A percentile compares a stretch with the other conserved stretches of the same genome.
phyloP scores from a whole-genome alignment of 2,113 vertebrate genomes.

The Rattus rattus region DNA sequence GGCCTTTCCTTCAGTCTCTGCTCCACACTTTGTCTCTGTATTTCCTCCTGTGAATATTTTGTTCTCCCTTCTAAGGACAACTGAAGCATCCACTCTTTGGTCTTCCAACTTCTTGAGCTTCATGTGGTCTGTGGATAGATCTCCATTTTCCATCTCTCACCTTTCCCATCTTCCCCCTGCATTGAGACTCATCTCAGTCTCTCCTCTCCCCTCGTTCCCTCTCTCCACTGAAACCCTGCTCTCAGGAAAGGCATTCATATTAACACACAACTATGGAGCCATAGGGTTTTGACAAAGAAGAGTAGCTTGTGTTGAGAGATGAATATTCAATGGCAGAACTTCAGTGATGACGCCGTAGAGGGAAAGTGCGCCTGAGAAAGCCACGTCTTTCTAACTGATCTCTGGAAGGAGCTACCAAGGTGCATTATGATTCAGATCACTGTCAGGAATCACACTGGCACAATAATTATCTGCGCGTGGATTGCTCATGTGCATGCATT shows the following conservation, averaged over 20 bases:
- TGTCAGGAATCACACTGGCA: not conserved
- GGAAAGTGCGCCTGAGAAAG: not conserved
- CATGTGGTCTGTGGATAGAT: too few relatives aligned
- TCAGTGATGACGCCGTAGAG: not conserved
- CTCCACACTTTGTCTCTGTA: too few relatives aligned
- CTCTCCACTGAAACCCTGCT: not conserved
- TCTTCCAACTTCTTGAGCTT: too few relatives aligned
- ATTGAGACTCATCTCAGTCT: not conserved
- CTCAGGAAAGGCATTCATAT: not conserved
- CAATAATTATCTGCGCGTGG: not conserved
- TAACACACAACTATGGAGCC: not conserved
- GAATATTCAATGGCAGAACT: constrained; percentile 21
- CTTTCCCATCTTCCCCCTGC: not conserved
- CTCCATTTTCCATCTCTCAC: not conserved
- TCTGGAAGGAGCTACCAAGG: not conserved
- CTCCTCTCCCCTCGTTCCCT: not conserved
- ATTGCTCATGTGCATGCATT: not conserved
- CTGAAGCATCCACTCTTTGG: too few relatives aligned
- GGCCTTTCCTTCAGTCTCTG: too few relatives aligned
- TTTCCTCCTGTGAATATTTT: too few relatives aligned
- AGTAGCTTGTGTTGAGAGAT: not conserved
- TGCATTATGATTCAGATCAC: constrained; percentile 6
- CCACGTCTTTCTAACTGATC: not conserved
- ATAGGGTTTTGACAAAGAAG: not conserved
- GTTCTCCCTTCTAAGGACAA: too few relatives aligned